Conservation (phyloP, 2,888 invertebrate species). For the Amblyjoppa fuscipennis region DNA sequence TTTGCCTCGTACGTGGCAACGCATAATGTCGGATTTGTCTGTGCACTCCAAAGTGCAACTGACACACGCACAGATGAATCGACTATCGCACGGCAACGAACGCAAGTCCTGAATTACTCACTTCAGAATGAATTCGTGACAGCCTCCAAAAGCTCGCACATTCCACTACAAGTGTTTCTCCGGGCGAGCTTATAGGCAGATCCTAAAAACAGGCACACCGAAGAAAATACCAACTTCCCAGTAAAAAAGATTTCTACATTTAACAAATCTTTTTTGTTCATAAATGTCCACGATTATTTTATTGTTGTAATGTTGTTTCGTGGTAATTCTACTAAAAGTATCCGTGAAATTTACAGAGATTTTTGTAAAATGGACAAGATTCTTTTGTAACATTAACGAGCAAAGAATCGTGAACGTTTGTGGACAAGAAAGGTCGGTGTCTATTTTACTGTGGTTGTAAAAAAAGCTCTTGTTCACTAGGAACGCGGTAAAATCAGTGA, state of each 20-base stretch:
- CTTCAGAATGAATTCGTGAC: slow-evolving; percentile 10
- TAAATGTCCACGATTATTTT: too few species aligned
- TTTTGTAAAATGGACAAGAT: too few species aligned
- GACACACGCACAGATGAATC: not conserved
- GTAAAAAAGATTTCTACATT: not conserved
- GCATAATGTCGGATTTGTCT: slow-evolving; percentile 9
- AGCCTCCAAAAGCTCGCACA: not conserved
- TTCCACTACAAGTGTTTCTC: too few species aligned
- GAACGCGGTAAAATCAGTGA: not conserved
- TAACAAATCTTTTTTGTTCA: too few species aligned
- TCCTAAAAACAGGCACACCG: slow-evolving; percentile 12
- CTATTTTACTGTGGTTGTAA: too few species aligned
- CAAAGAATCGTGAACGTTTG: too few species aligned
- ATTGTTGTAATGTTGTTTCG: too few species aligned
- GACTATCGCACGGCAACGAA: not conserved
- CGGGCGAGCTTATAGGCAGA: not conserved
- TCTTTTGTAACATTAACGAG: too few species aligned
- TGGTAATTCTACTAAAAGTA: too few species aligned
- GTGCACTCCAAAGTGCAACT: not conserved
- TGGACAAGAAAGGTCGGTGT: too few species aligned
- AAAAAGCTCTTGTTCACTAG: too few species aligned
- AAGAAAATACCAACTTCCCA: not conserved
- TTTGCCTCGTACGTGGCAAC: not conserved
- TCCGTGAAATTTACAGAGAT: too few species aligned
- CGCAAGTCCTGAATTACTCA: slow-evolving; percentile 4